phyloP scores from a whole-genome alignment of 2,113 vertebrate genomes.

The Ceuthmochares aereus region DNA sequence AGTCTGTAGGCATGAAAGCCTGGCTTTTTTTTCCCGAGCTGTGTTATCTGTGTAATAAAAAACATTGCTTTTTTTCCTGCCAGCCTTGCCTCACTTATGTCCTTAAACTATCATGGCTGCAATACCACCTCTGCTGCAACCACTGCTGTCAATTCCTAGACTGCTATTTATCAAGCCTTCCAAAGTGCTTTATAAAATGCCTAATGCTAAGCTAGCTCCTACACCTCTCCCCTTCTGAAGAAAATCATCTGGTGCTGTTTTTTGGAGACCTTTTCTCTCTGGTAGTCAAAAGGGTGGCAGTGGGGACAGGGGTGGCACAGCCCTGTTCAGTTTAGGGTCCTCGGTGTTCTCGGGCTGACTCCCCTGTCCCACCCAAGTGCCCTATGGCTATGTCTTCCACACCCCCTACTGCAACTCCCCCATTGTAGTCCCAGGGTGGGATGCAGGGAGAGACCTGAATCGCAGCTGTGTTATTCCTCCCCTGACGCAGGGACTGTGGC shows the following conservation, averaged over 20 bases:
- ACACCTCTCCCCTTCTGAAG: not conserved
- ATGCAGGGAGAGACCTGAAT: not conserved
- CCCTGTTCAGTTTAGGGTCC: not conserved
- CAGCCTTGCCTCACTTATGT: not conserved
- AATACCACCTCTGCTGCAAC: not conserved
- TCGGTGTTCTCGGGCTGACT: not conserved
- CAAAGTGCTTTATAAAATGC: not conserved
- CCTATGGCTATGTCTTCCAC: not conserved
- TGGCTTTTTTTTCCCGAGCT: not conserved
- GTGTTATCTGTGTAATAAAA: not conserved
- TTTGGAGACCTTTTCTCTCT: not conserved
- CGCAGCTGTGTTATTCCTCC: accelerated
- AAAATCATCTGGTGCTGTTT: not conserved
- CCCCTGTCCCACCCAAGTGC: not conserved
- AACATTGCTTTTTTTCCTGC: not conserved
- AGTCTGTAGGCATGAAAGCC: not conserved
- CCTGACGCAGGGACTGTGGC: not conserved
- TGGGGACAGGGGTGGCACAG: not conserved
- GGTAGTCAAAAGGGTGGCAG: accelerated
- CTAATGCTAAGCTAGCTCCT: not conserved
- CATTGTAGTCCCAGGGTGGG: accelerated
- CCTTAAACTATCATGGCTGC: not conserved
- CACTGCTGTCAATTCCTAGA: not conserved
- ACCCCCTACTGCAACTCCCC: not conserved
- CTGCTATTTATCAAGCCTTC: not conserved